phyloP scores from a whole-genome alignment of 35 echinoderm and acorn worm genomes.

The Patiria miniata region DNA sequence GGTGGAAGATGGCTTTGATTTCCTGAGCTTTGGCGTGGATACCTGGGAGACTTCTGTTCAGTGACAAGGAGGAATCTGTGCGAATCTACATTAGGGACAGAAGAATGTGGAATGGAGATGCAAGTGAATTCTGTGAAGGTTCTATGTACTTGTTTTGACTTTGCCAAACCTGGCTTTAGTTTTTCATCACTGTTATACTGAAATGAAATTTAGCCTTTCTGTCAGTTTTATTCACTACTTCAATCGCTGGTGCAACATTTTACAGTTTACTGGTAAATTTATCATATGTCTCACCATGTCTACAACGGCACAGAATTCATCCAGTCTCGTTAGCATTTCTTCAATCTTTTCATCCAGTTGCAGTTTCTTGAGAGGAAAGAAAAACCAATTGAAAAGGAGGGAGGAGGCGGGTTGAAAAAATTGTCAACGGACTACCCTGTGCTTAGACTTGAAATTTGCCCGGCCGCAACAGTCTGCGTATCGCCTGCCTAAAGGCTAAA shows the following conservation, averaged over 20 bases:
- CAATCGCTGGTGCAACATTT: too few species aligned
- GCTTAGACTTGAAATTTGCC: too few species aligned
- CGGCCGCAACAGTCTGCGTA: too few species aligned
- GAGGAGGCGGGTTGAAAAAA: not conserved
- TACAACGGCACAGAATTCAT: slow-evolving; percentile 96
- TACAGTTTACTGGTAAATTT: too few species aligned
- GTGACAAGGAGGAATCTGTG: slow-evolving; percentile 86
- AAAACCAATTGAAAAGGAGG: not conserved
- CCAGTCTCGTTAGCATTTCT: slow-evolving; percentile 92
- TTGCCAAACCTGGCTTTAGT: too few species aligned
- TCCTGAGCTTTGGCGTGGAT: slow-evolving; percentile 79
- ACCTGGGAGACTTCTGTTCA: slow-evolving; percentile 96
- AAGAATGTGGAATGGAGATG: not conserved
- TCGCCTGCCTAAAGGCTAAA: too few species aligned
- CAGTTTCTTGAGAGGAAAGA: slow-evolving; percentile 51
- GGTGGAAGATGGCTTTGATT: slow-evolving; percentile 73
- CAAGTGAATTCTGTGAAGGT: too few species aligned
- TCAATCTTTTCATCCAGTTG: slow-evolving; percentile 94
- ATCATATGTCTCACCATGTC: slow-evolving; percentile 92
- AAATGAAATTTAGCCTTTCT: too few species aligned
- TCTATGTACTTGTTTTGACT: too few species aligned
- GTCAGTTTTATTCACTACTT: too few species aligned
- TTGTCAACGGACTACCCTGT: too few species aligned
- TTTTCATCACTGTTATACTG: too few species aligned
- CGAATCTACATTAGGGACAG: slow-evolving; percentile 63